These are phyloP conservation scores for Tragelaphus oryx DNA, from an alignment of 2,797 vertebrate genomes.

Conservation along the genomic window DNA sequence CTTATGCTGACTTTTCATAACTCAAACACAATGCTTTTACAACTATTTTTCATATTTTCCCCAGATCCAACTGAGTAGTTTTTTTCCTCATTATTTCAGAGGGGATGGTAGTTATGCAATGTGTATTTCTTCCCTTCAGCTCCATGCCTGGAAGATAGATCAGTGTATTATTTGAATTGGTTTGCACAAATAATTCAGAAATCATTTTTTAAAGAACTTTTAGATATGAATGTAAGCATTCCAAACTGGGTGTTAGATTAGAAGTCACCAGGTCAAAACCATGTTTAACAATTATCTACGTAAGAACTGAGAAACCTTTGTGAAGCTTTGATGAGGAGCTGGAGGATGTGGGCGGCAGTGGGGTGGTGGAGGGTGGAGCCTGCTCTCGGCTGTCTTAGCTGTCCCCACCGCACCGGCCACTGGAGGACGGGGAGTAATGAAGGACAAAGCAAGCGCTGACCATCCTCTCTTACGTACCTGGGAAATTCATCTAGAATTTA, in stretches of 20 bases:
- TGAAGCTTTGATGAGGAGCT: not conserved
- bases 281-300: not conserved
- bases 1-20: not conserved
- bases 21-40: not conserved
- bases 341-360: not conserved
- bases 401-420: accelerated
- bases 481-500: constrained; percentile 28
- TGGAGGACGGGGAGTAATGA: not conserved
- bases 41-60: not conserved
- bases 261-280: not conserved
- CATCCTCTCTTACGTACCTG: not conserved
- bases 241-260: not conserved
- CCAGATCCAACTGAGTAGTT: not conserved
- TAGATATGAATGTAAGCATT: not conserved
- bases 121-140: not conserved
- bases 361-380: not conserved
- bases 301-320: not conserved
- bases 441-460: not conserved
- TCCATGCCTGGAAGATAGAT: not conserved
- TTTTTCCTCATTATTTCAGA: not conserved
- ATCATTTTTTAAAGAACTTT: not conserved
- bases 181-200: not conserved
- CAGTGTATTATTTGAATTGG: not conserved
- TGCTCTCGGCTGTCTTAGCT: not conserved
- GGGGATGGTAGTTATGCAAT: not conserved